Evolutionary conservation across 2,888 invertebrate species (phyloP), one percentile per base, ranked within the genome.

Genomic region (Charanyca ferruginea): DNA sequence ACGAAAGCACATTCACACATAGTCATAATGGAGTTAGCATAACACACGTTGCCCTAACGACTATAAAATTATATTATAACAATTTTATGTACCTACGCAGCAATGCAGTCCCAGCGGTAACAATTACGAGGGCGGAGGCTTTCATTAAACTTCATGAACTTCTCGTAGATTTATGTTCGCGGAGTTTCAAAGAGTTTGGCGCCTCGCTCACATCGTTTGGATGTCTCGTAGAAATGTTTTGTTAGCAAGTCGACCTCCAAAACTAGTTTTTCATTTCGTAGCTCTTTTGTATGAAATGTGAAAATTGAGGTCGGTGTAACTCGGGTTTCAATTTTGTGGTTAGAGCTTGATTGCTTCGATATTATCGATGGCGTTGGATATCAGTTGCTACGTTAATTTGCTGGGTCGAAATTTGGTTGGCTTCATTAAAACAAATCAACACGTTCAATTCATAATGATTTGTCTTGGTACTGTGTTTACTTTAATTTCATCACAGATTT

Each of bases 91-190:
- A 72, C 60, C 38, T 16, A 72, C 60, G 71, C 54, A 67, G 67
- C 65, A 72, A 69, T 84, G 79, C 78, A 82, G 82, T 78, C 79
- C 79, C 81, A 71, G 63, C 67, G 81, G 81, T 72, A 81, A 85
- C 84, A 86, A 84, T 86, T 87, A 87, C 80, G 83, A 81, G 77
- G 84, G 82, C 71, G 82, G 74, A 58, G 81, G 81, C 82, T 85
- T 88, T 84, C 83, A 86, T 86, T 87, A 86, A 83, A 85, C 84
- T 88, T 87, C 79, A 85, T 81, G 81, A 85, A 87, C 79, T 87
- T 85, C 81, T 64, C 59, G 72, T 78, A 79, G 84, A 86, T 87
- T 87, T 87, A 87, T 86, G 84, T 79, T 73, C 74, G 62, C 45
- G 51, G 48, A 84, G 80, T 84, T 84, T 59, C 83, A 76, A 83